phyloP scores from a whole-genome alignment of 1,140 invertebrate species.

The Dermatophagoides farinae region DNA sequence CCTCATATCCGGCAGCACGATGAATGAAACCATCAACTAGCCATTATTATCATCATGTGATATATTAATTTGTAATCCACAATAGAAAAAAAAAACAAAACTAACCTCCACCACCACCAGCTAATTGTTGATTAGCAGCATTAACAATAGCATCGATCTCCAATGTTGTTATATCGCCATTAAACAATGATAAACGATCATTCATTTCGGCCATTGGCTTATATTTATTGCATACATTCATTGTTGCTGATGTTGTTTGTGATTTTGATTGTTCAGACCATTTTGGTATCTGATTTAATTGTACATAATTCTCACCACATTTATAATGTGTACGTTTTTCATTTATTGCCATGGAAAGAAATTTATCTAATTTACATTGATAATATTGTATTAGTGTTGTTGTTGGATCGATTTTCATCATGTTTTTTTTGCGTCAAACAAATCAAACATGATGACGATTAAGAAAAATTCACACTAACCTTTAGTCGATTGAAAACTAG shows the following conservation, averaged over 20 bases:
- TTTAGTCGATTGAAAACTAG: conserved; percentile 4
- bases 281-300: conserved; percentile 32
- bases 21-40: conserved; percentile 66
- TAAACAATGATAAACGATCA: conserved; percentile 22
- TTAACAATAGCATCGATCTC: conserved; percentile 80
- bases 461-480: neutral
- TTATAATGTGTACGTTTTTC: conserved; percentile 36
- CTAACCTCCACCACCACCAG: conserved; percentile 52
- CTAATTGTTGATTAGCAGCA: conserved; percentile 57
- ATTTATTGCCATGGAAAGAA: conserved; percentile 30
- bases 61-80: neutral
- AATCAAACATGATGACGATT: neutral
- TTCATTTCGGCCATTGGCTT: conserved; percentile 15
- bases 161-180: conserved; percentile 63
- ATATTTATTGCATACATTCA: conserved; percentile 9
- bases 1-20: conserved; percentile 40
- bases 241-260: neutral
- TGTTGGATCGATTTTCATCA: too few relatives aligned
- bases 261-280: conserved; percentile 28
- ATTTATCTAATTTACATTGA: conserved; percentile 17
- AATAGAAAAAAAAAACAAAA: neutral
- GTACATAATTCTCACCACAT: conserved; percentile 26
- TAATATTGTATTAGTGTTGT: too few relatives aligned
- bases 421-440: neutral
- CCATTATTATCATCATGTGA: conserved; percentile 1